Evolutionary conservation across 1,140 invertebrate genomes (phyloP).

Genomic region (Lepidurus arcticus): DNA sequence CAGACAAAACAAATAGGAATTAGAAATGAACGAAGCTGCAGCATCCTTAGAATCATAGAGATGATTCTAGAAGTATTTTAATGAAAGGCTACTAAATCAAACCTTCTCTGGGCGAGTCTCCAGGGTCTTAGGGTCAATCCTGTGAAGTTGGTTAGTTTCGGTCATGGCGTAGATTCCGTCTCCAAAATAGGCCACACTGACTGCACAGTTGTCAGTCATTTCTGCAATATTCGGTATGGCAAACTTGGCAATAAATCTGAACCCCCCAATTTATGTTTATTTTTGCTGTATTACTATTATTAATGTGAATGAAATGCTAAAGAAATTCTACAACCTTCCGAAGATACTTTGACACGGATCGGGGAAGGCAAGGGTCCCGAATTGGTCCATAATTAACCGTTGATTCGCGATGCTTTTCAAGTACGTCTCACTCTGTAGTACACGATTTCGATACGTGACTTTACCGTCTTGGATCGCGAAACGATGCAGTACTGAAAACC

Average conservation of each 20-base stretch:
- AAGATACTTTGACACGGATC: constrained; percentile 46
- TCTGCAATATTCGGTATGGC: constrained; percentile 24
- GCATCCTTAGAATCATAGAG: neutral
- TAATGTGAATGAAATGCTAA: no score
- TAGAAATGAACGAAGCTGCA: constrained; percentile 31
- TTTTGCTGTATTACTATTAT: neutral
- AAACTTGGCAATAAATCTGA: constrained; percentile 28
- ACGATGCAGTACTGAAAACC: constrained; percentile 47
- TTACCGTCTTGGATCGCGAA: constrained; percentile 42
- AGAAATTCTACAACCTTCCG: constrained; percentile 41
- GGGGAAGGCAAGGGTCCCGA: constrained; percentile 41
- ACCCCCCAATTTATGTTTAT: constrained; percentile 27
- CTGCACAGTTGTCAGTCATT: constrained; percentile 44
- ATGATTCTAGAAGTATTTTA: no score
- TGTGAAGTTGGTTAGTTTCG: constrained; percentile 44
- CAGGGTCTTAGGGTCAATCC: constrained; percentile 45
- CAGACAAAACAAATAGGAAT: constrained; percentile 30
- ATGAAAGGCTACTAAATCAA: no score
- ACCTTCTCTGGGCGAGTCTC: constrained; percentile 42
- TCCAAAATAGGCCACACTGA: constrained; percentile 43
- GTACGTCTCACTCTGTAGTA: constrained; percentile 46
- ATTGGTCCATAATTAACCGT: constrained; percentile 37
- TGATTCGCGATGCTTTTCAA: constrained; percentile 44
- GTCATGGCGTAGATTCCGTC: constrained; percentile 48
- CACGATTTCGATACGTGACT: constrained; percentile 44